A percentile compares a stretch with the other conserved stretches of the same genome.
Evolutionary conservation across 2,113 vertebrate genomes (phyloP).

Genomic region (Circaetus gallicus): DNA sequence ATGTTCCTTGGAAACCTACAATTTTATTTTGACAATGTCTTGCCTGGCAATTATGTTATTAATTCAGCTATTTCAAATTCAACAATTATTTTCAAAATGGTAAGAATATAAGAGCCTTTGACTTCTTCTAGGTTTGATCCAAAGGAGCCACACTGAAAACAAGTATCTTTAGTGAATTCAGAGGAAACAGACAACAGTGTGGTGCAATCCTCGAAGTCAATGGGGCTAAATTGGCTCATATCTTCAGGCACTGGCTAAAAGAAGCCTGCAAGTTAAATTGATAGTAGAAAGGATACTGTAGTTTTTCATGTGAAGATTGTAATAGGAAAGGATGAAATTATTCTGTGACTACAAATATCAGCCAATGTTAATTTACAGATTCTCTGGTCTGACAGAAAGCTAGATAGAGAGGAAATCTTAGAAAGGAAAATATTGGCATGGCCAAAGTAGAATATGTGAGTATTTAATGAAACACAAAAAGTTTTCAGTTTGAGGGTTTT

Average conservation of each 20-base stretch:
- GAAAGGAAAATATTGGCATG: neutral
- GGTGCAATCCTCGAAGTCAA: neutral
- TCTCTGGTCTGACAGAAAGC: neutral
- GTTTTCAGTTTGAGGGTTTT: neutral
- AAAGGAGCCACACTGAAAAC: neutral
- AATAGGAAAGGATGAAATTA: neutral
- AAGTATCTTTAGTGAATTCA: conserved; percentile 2
- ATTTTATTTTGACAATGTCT: neutral
- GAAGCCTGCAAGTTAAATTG: neutral
- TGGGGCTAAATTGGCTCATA: neutral
- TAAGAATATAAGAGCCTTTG: neutral
- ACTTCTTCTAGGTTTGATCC: neutral
- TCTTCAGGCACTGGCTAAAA: conserved; percentile 28
- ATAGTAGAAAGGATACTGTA: neutral
- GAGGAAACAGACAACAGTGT: conserved; percentile 30
- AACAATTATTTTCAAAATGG: neutral
- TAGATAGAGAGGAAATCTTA: neutral
- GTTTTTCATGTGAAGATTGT: neutral
- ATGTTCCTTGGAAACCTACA: neutral
- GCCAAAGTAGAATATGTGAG: neutral
- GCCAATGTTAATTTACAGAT: neutral
- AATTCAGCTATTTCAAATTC: neutral
- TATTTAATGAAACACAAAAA: neutral
- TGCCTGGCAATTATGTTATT: neutral
- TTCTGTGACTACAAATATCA: neutral